Conservation (phyloP, 2,797 vertebrate species). For the Smutsia gigantea region DNA sequence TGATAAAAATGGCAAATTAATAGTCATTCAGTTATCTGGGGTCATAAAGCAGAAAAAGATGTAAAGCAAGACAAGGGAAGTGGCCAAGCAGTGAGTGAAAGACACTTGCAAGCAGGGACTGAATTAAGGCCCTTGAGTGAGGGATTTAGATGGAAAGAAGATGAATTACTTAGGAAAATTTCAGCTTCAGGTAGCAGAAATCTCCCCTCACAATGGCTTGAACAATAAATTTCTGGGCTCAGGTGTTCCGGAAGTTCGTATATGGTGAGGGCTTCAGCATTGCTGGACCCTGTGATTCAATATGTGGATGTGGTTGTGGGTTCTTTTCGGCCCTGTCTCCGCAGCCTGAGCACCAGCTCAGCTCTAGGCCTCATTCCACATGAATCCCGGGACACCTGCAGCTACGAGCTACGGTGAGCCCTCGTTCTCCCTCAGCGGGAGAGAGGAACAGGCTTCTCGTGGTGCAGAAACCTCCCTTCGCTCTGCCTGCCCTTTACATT, state of each 20-base stretch:
- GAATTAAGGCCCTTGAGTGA: slow-evolving; percentile 45
- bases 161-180: slow-evolving; percentile 16
- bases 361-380: accelerated
- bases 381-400: too few relatives aligned
- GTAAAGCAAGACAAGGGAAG: slow-evolving; percentile 9
- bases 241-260: neutral
- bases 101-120: neutral
- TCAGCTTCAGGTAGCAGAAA: slow-evolving; percentile 54
- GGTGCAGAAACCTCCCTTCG: neutral
- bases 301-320: accelerated
- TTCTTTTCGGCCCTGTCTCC: neutral
- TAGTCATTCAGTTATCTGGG: neutral
- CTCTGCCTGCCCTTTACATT: neutral
- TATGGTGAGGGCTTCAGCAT: neutral
- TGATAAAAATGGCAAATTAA: slow-evolving; percentile 25
- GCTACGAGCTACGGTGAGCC: neutral
- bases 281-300: neutral
- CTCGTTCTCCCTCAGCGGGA: neutral
- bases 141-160: slow-evolving; percentile 50
- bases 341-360: neutral
- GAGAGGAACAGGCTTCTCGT: neutral
- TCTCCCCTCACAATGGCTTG: neutral
- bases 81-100: slow-evolving; percentile 17
- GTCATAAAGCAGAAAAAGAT: neutral
- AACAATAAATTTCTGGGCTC: slow-evolving; percentile 23